Evolutionary conservation across 2,797 vertebrate species (phyloP).

Genomic region (Pipistrellus nathusii): DNA sequence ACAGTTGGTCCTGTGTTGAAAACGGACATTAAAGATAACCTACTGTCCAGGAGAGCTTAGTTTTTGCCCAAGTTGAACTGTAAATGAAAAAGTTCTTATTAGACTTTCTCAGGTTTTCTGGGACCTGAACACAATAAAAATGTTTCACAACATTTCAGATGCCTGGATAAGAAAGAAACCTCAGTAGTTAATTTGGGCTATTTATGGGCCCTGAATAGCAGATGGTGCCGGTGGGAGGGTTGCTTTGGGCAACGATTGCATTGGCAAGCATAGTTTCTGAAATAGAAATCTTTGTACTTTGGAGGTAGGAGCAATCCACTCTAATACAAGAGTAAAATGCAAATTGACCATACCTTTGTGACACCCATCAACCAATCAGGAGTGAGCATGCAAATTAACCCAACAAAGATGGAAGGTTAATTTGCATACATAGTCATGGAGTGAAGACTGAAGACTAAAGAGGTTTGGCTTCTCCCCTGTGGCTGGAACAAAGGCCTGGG

Average conservation of each 20-base stretch:
- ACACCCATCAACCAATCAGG: too few relatives aligned
- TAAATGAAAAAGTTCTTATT: neutral
- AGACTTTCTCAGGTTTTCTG: neutral
- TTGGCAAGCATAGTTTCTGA: neutral
- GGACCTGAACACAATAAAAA: neutral
- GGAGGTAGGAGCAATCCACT: neutral
- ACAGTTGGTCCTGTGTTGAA: neutral
- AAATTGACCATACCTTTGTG: too few relatives aligned
- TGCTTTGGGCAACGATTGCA: neutral
- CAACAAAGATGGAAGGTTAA: too few relatives aligned
- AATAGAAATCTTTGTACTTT: neutral
- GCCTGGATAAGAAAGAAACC: neutral
- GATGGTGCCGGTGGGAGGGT: neutral
- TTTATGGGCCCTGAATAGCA: neutral
- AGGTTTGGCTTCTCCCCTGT: too few relatives aligned
- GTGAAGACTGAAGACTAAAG: too few relatives aligned
- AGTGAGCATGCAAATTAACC: too few relatives aligned
- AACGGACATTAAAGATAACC: slow-evolving; percentile 20
- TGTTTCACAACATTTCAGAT: neutral
- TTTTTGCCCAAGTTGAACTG: neutral
- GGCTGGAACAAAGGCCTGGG: too few relatives aligned
- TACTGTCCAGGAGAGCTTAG: neutral
- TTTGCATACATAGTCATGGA: too few relatives aligned
- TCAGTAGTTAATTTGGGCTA: neutral
- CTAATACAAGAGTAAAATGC: too few relatives aligned